These are phyloP conservation scores for Pantala flavescens DNA, from an alignment of 1,140 invertebrate genomes.

Conservation along the genomic window DNA sequence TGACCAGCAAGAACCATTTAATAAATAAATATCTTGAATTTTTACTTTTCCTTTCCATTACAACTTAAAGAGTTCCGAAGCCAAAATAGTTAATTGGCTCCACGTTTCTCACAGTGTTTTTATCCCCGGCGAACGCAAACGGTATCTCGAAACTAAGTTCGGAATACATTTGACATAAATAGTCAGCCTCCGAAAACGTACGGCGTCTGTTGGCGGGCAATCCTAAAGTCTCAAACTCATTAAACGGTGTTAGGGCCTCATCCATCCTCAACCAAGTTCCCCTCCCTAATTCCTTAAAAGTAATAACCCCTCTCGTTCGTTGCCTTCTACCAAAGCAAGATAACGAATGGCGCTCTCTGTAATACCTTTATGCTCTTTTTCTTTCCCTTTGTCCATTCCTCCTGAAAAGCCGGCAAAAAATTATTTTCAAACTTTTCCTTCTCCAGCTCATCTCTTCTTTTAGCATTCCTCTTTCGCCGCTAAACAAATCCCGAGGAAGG, in stretches of 20 bases:
- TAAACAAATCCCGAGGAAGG: not conserved
- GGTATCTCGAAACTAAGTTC: no score
- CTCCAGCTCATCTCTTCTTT: not conserved
- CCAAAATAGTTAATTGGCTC: no score
- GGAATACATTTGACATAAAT: no score
- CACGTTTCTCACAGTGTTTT: no score
- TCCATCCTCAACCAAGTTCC: not conserved
- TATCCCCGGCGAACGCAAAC: no score
- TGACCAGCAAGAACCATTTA: no score
- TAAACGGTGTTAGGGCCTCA: not conserved
- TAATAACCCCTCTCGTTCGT: slow-evolving; percentile 1
- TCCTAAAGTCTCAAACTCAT: slow-evolving; percentile 5
- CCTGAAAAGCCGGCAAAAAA: not conserved
- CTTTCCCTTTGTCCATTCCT: not conserved
- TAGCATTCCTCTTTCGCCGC: not conserved
- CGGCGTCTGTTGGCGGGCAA: not conserved
- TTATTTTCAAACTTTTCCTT: not conserved
- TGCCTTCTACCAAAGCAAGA: not conserved
- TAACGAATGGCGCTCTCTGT: not conserved
- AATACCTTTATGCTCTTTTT: slow-evolving; percentile 4
- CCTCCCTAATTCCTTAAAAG: not conserved
- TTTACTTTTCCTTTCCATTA: no score
- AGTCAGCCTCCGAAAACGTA: not conserved
- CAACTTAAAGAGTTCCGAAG: no score
- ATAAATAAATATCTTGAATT: no score